Percentiles rank a stretch among this genome's conserved stretches.
phyloP scores from a whole-genome alignment of 2,797 vertebrate species.

The Ctenopoma kingsleyae region DNA sequence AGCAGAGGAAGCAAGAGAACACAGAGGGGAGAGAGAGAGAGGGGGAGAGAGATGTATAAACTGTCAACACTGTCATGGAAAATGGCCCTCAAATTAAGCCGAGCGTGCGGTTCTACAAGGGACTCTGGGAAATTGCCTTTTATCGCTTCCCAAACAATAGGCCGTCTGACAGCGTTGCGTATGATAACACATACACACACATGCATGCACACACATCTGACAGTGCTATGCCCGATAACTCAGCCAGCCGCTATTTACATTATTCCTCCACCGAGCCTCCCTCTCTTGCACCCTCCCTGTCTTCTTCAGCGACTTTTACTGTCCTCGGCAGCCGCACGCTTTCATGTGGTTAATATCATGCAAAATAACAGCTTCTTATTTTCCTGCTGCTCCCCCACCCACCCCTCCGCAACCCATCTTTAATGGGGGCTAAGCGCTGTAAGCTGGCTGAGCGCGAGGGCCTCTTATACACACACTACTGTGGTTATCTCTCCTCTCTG shows the following conservation, averaged over 20 bases:
- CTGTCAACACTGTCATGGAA: slow-evolving; percentile 88
- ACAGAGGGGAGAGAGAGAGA: slow-evolving; percentile 36
- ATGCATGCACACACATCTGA: slow-evolving; percentile 68
- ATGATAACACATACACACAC: slow-evolving; percentile 79
- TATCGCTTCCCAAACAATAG: slow-evolving; percentile 88
- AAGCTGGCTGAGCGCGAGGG: slow-evolving; percentile 81
- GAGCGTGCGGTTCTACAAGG: slow-evolving; percentile 81
- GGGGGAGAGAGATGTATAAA: slow-evolving; percentile 85
- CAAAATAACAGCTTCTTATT: slow-evolving; percentile 86
- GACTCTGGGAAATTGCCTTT: slow-evolving; percentile 87
- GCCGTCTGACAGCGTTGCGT: slow-evolving; percentile 83
- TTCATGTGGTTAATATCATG: slow-evolving; percentile 90
- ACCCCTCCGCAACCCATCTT: slow-evolving; percentile 69
- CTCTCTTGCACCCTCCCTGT: slow-evolving; percentile 62
- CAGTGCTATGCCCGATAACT: slow-evolving; percentile 85
- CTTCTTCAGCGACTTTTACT: slow-evolving; percentile 79
- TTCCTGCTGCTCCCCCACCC: slow-evolving; percentile 59
- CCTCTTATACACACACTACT: slow-evolving; percentile 79
- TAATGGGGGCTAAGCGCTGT: slow-evolving; percentile 85
- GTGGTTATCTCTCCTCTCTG: slow-evolving; percentile 83
- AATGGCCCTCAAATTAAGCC: slow-evolving; percentile 88
- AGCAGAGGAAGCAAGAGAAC: slow-evolving; percentile 54
- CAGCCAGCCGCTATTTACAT: slow-evolving; percentile 87
- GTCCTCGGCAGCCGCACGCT: slow-evolving; percentile 80
- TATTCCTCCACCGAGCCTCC: slow-evolving; percentile 74